A percentile compares a stretch with the other conserved stretches of the same genome.
These are phyloP conservation scores for Galbula dea DNA, from an alignment of 2,113 vertebrate species.

Conservation along the genomic window DNA sequence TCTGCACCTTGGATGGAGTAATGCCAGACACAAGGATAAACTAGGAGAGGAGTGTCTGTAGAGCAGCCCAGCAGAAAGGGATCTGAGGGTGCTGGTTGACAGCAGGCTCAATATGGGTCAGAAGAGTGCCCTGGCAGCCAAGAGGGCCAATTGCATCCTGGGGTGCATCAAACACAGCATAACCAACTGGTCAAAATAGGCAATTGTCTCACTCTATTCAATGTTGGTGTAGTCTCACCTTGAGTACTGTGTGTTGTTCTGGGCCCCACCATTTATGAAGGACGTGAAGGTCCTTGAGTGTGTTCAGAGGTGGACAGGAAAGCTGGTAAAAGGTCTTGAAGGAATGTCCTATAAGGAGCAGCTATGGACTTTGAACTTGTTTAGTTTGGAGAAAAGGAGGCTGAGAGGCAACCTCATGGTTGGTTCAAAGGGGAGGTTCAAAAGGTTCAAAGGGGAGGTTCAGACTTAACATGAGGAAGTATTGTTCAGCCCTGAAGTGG, in stretches of 20 bases:
- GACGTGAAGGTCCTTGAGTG: background rate
- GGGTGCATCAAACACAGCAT: background rate
- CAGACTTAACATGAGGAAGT: background rate
- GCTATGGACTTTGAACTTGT: too few relatives aligned
- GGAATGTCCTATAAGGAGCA: too few relatives aligned
- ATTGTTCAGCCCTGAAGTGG: background rate
- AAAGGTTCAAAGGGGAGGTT: background rate
- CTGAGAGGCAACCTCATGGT: background rate
- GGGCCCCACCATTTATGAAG: background rate
- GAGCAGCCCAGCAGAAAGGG: too few relatives aligned
- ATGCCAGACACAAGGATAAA: too few relatives aligned
- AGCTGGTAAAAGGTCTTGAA: background rate
- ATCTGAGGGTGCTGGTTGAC: too few relatives aligned
- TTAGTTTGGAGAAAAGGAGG: too few relatives aligned
- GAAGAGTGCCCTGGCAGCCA: background rate
- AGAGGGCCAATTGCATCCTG: background rate
- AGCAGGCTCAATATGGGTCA: too few relatives aligned
- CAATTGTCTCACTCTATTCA: too few relatives aligned
- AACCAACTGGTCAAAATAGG: rapidly evolving
- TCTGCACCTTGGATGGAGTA: background rate
- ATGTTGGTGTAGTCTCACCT: too few relatives aligned
- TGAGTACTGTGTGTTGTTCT: background rate
- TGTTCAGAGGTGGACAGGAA: background rate
- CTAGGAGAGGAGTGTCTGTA: too few relatives aligned
- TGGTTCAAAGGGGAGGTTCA: too few relatives aligned